phyloP scores from a whole-genome alignment of 2,113 vertebrate genomes.

The Pelodiscus sinensis region DNA sequence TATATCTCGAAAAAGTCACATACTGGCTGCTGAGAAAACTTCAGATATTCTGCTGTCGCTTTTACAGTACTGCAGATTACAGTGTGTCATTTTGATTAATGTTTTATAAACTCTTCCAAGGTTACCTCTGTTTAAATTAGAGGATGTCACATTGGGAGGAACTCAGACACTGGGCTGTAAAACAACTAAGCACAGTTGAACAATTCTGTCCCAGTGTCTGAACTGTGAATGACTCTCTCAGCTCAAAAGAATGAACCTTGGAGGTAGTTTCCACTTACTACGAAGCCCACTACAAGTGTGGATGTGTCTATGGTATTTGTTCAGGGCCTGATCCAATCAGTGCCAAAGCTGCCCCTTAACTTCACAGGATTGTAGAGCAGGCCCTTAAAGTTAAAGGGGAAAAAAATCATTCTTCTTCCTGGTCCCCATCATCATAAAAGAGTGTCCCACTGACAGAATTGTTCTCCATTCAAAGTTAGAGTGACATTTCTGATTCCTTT shows the following conservation, averaged over 20 bases:
- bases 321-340: neutral
- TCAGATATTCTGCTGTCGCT: neutral
- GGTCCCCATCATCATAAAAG: neutral
- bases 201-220: neutral
- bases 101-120: neutral
- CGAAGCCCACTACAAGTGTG: neutral
- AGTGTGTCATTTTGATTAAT: neutral
- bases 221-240: neutral
- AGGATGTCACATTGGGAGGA: fast-evolving
- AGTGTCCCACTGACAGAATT: neutral
- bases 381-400: neutral
- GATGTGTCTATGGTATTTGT: neutral
- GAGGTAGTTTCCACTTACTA: neutral
- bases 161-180: neutral
- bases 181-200: neutral
- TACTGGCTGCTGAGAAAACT: neutral
- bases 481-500: neutral
- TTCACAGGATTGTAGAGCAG: neutral
- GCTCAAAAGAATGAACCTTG: neutral
- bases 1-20: neutral
- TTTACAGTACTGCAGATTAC: fast-evolving
- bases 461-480: neutral
- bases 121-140: neutral
- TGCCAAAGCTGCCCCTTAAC: neutral
- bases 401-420: neutral